Evolutionary conservation across 2,797 vertebrate genomes (phyloP).

Genomic region (Macroramphosus scolopax): DNA sequence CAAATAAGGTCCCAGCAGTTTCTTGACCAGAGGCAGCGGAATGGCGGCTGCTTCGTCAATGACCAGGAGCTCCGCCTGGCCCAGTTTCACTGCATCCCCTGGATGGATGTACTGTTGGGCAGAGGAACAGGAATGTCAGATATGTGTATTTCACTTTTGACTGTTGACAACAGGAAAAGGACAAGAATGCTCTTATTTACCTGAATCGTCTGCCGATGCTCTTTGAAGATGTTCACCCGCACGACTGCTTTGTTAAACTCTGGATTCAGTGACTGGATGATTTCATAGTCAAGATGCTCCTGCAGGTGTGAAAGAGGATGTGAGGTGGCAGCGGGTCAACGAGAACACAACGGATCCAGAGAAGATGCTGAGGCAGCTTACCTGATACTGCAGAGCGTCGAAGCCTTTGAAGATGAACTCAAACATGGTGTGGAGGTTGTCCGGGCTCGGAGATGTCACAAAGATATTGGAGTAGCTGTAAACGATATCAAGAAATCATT

Average conservation of each 20-base stretch:
- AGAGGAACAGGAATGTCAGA: constrained; percentile 7
- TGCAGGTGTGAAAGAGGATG: constrained; percentile 40
- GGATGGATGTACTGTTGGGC: constrained; percentile 91
- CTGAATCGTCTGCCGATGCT: constrained; percentile 98
- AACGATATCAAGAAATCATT: background rate
- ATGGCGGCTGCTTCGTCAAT: constrained; percentile 98
- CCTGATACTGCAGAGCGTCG: constrained; percentile 94
- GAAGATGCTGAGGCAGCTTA: constrained; percentile 43
- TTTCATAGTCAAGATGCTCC: constrained; percentile 98
- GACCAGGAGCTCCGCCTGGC: constrained; percentile 94
- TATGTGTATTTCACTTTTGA: background rate
- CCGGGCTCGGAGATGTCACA: constrained; percentile 96
- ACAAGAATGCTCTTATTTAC: constrained; percentile 56
- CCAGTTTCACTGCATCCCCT: constrained; percentile 90
- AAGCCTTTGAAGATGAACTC: constrained; percentile 99
- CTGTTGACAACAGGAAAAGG: background rate
- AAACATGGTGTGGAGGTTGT: constrained; percentile 97
- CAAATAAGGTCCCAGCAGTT: constrained; percentile 91
- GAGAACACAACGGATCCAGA: background rate
- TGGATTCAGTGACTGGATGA: constrained; percentile 96
- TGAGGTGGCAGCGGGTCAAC: background rate
- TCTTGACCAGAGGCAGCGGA: constrained; percentile 93
- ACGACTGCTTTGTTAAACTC: constrained; percentile 98
- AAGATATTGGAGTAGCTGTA: constrained; percentile 97
- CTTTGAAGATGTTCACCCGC: constrained; percentile 94